Conservation (phyloP, 2,888 invertebrate genomes). For the Byasa hedistus region DNA sequence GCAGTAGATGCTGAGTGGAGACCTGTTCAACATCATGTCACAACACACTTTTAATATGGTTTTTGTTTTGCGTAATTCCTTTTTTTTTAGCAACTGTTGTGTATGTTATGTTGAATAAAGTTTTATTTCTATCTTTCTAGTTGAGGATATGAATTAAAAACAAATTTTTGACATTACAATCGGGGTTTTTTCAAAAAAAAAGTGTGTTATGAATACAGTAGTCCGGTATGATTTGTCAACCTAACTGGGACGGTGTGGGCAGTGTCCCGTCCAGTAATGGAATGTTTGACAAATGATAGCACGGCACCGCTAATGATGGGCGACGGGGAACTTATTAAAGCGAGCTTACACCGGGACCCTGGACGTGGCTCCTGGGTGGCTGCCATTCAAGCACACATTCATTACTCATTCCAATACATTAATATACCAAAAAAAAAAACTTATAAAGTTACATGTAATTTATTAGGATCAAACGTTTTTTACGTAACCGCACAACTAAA, state of each 20-base stretch:
- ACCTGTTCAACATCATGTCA: too few relatives aligned
- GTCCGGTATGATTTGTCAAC: conserved; percentile 39
- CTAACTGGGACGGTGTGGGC: conserved; percentile 25
- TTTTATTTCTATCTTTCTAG: too few relatives aligned
- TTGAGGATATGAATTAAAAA: too few relatives aligned
- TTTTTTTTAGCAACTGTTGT: too few relatives aligned
- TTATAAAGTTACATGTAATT: conserved; percentile 24
- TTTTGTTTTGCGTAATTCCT: too few relatives aligned
- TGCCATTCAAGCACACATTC: conserved; percentile 13
- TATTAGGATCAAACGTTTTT: conserved; percentile 4
- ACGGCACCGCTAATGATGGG: conserved; percentile 43
- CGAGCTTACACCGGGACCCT: conserved; percentile 35
- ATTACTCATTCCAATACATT: conserved; percentile 24
- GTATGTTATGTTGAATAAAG: too few relatives aligned
- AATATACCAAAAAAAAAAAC: conserved; percentile 20
- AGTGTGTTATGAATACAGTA: conserved; percentile 15
- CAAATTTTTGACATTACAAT: too few relatives aligned
- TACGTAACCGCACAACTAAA: too few relatives aligned
- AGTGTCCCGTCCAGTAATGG: conserved; percentile 41
- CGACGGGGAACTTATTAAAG: conserved; percentile 46
- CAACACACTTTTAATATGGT: too few relatives aligned
- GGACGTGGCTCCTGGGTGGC: conserved; percentile 44
- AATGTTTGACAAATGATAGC: conserved; percentile 49
- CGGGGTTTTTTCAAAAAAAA: neutral
- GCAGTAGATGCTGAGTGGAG: too few relatives aligned